These are phyloP conservation scores for Leucophenga montana DNA, from an alignment of 2,888 invertebrate genomes.

Conservation along the genomic window DNA sequence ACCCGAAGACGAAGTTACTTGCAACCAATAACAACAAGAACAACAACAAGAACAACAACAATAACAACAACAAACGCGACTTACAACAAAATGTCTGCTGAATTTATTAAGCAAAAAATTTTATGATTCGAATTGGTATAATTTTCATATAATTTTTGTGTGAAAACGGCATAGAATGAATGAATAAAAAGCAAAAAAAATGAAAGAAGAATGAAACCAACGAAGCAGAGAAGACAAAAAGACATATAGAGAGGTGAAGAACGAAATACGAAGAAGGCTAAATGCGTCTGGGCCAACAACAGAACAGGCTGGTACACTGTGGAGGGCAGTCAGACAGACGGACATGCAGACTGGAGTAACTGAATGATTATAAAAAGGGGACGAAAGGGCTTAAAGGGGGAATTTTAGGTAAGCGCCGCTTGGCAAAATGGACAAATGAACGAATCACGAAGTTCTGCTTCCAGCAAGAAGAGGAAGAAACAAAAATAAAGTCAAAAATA, in stretches of 20 bases:
- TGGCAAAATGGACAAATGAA: constrained; percentile 13
- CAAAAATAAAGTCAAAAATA: background rate
- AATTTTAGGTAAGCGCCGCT: constrained; percentile 15
- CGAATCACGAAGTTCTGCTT: constrained; percentile 8
- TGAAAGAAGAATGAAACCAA: constrained; percentile 7
- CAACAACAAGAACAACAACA: constrained; percentile 4
- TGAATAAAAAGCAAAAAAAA: constrained; percentile 24
- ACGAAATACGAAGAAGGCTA: background rate
- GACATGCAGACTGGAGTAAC: background rate
- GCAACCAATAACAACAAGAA: constrained; percentile 21
- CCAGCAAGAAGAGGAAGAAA: background rate
- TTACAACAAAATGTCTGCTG: constrained; percentile 64
- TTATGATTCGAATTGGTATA: constrained; percentile 70
- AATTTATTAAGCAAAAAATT: constrained; percentile 68
- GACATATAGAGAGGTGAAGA: background rate
- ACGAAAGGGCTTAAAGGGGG: background rate
- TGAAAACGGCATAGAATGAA: constrained; percentile 51
- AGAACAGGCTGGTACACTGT: background rate
- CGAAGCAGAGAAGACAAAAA: background rate
- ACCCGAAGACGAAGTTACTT: too few species aligned
- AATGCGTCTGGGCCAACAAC: constrained; percentile 14
- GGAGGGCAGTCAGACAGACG: too few species aligned
- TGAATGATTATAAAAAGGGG: background rate
- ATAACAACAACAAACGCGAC: constrained; percentile 1
- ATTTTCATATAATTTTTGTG: constrained; percentile 68